Base-by-base conservation (phyloP, 2,888 invertebrate species). In the Neoitamus cyanurus region DNA sequence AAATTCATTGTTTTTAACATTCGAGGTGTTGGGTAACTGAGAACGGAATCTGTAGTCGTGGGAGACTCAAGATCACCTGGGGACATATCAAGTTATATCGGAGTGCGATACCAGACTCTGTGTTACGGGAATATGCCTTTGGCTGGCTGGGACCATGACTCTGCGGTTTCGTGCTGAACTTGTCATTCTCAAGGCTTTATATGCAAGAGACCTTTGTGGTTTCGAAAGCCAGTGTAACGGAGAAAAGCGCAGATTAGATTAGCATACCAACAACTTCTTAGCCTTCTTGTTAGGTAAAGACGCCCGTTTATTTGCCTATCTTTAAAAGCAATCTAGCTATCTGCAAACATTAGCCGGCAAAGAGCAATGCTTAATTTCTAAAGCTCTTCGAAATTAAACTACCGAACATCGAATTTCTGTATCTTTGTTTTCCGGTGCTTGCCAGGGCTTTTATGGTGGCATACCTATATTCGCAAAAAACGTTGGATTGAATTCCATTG, bases 1-100 rank as follows among this genome's bases (percentile, higher is more conserved):
- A 78, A 58, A 78, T 78, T 78, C 48, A 78, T 78, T 78, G 78
- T 78, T 78, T 78, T 58, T 30, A 58, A 15, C 31, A 58, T 34
- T 9, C 31, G 58, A 34, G 78, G 78, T 78, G 78, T 58, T 48
- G 46, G 34, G 6, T 78, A 58, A 46, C 78, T 7, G 13, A 15
- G 37, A 75, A 78, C 48, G 78, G 78, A 78, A 48, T 28, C 34
- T 31, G 48, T 78, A 58, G 30, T 48, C 78, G 78, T 58, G 78
- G 31, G 78, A 78, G 31, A 46, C 15, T 15, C 48, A 11, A 25
- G 48, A 78, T 48, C 31, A 58, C 31, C 31, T 46, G 30, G 30
- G 15, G 58, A 25, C 78, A 42, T 15, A 58, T 58, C 58, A 58
- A 58, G 58, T 30, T 31, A 78, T 15, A 48, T 31, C 20, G 11